Evolutionary conservation across 1,140 invertebrate species (phyloP), one percentile per base, ranked within the genome.

Genomic region (Habropoda laboriosa): DNA sequence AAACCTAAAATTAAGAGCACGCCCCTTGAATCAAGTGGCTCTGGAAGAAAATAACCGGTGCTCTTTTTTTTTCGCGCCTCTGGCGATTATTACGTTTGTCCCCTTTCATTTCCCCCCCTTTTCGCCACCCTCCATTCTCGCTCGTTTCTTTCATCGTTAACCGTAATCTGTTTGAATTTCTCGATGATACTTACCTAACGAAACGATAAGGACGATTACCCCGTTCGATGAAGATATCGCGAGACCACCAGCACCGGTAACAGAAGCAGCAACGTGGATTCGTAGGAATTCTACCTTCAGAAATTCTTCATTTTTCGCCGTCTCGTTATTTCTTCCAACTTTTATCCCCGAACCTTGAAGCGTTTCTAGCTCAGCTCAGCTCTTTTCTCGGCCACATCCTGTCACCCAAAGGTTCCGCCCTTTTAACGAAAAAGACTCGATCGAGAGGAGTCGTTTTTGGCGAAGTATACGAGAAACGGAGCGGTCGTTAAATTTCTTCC

Each of bases 1-100:
- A 78, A 81, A 85, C 87, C 86, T 87, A 86, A 86, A 88, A 88
- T 88, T 86, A 87, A 89, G 87, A 87, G 73, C 86, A 66, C 57
- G 58, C 45, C 60, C 49, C 61, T 63, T n/a, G 74, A 78, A 53
- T 76, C 73, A n/a, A 58, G 42, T 16, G 35, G 18, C 12, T 38
- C 42, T 18, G 45, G 47, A 12, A 58, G 40, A 51, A 75, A 75
- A 66, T 66, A 30, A 47, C 42, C 32, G n/a, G 47, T 35, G 63
- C 77, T 71, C 51, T 71, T 81, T 64, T 72, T 73, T 86, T 83
- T 81, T 82, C 80, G 64, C 82, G 58, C 84, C 78, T 67, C 79
- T 38, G 72, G 45, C 68, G 74, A 80, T 87, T 78, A 87, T 87
- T 83, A 86, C 74, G 76, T 61, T 68, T 67, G 63, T 55, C 76